Conservation (phyloP, 2,888 invertebrate species). For the Leptinotarsa tumamoca region DNA sequence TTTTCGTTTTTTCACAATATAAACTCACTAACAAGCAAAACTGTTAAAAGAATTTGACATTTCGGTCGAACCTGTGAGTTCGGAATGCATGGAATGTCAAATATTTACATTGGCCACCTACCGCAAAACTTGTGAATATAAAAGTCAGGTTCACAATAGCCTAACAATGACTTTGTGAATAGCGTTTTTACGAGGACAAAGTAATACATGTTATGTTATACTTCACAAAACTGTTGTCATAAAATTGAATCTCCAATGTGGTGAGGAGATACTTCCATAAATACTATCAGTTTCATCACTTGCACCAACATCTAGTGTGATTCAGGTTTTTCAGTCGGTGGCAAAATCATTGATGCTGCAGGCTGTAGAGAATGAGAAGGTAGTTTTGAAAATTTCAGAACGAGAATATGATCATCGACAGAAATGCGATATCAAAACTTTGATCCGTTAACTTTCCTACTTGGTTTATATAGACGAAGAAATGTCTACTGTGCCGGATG, state of each 20-base stretch:
- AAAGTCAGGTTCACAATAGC: slow-evolving; percentile 38
- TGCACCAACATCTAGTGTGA: slow-evolving; percentile 37
- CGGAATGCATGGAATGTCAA: slow-evolving; percentile 77
- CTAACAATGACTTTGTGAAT: neutral
- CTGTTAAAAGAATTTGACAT: slow-evolving; percentile 74
- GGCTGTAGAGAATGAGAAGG: slow-evolving; percentile 53
- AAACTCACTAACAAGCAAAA: slow-evolving; percentile 64
- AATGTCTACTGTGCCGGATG: neutral
- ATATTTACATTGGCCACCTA: slow-evolving; percentile 76
- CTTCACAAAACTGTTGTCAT: no score
- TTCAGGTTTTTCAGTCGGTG: slow-evolving; percentile 51
- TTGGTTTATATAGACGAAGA: neutral
- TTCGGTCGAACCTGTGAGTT: slow-evolving; percentile 78
- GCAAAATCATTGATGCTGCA: slow-evolving; percentile 56
- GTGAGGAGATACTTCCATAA: no score
- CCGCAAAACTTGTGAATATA: slow-evolving; percentile 68
- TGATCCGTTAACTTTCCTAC: slow-evolving; percentile 29
- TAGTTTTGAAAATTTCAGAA: slow-evolving; percentile 50
- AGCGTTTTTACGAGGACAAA: neutral
- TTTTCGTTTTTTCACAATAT: slow-evolving; percentile 57
- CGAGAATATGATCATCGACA: slow-evolving; percentile 26
- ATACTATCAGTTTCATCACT: no score
- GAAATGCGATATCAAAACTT: slow-evolving; percentile 43
- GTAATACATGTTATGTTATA: neutral
- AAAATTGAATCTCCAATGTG: no score